Evolutionary conservation across 2,888 invertebrate genomes (phyloP).

Genomic region (Drosophila diplacantha): DNA sequence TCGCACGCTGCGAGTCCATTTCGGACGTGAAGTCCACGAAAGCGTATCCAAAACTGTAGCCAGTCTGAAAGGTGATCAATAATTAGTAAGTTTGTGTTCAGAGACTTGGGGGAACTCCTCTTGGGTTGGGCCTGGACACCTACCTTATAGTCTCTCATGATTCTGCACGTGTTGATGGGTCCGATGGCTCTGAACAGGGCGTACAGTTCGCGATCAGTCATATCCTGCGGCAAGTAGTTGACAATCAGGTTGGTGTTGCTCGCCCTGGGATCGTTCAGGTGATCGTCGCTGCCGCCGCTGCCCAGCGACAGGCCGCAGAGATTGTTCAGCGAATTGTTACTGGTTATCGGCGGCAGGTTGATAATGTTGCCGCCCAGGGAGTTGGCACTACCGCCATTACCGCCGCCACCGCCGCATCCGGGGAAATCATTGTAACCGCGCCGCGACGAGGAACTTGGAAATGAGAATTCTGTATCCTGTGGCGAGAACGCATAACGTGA

Average conservation of each 20-base stretch:
- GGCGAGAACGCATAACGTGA: slow-evolving; percentile 79
- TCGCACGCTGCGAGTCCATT: slow-evolving; percentile 91
- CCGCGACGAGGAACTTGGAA: slow-evolving; percentile 76
- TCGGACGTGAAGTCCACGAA: slow-evolving; percentile 94
- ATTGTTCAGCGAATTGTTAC: slow-evolving; percentile 68
- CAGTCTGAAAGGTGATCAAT: slow-evolving; percentile 81
- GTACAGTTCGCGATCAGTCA: slow-evolving; percentile 93
- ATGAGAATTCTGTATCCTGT: slow-evolving; percentile 79
- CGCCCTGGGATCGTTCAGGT: slow-evolving; percentile 53
- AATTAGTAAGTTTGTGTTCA: neutral
- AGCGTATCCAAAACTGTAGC: slow-evolving; percentile 97
- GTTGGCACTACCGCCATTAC: slow-evolving; percentile 58
- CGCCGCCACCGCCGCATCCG: slow-evolving; percentile 66
- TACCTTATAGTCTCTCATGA: slow-evolving; percentile 94
- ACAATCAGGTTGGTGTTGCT: slow-evolving; percentile 91
- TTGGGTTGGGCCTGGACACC: slow-evolving; percentile 19
- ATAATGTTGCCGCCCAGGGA: slow-evolving; percentile 56
- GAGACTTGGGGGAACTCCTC: neutral
- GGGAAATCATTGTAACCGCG: slow-evolving; percentile 77
- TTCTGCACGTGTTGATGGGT: slow-evolving; percentile 91
- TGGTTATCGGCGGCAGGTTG: slow-evolving; percentile 70
- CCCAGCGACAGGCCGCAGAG: slow-evolving; percentile 64
- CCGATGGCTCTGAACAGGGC: slow-evolving; percentile 93
- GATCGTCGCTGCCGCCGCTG: slow-evolving; percentile 70
- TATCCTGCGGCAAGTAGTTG: slow-evolving; percentile 95